These are phyloP conservation scores for Dicaeum eximium DNA, from an alignment of 2,113 vertebrate species.

Conservation along the genomic window DNA sequence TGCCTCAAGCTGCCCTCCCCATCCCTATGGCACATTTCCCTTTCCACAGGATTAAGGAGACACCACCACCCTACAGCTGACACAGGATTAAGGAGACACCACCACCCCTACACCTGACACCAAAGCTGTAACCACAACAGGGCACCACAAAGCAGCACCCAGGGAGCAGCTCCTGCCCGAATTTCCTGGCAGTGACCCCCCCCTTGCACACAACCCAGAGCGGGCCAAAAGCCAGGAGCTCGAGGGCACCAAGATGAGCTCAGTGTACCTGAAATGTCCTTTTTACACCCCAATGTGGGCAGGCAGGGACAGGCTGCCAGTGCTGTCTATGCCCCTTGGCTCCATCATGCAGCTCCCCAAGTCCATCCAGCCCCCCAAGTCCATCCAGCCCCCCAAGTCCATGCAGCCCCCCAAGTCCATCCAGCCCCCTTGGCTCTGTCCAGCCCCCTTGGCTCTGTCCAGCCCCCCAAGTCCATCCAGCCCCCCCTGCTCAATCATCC, in stretches of 20 bases:
- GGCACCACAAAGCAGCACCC: neutral
- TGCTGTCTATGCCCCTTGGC: neutral
- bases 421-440: neutral
- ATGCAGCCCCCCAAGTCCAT: neutral
- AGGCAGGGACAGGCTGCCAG: neutral
- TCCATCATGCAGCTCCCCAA: neutral
- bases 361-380: neutral
- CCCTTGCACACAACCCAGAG: accelerated
- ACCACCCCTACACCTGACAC: accelerated
- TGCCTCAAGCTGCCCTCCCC: neutral
- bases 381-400: neutral
- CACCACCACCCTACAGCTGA: accelerated
- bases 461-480: neutral
- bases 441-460: neutral
- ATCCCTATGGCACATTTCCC: neutral
- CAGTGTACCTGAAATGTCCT: neutral
- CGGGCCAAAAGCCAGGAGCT: accelerated
- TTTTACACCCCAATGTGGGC: neutral
- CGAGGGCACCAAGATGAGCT: neutral
- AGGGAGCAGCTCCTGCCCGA: neutral
- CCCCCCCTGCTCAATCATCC: no score
- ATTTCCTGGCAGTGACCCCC: accelerated
- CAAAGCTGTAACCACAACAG: accelerated
- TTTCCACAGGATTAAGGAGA: accelerated
- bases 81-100: no score